phyloP scores from a whole-genome alignment of 2,113 vertebrate species.

The Podarcis raffonei region DNA sequence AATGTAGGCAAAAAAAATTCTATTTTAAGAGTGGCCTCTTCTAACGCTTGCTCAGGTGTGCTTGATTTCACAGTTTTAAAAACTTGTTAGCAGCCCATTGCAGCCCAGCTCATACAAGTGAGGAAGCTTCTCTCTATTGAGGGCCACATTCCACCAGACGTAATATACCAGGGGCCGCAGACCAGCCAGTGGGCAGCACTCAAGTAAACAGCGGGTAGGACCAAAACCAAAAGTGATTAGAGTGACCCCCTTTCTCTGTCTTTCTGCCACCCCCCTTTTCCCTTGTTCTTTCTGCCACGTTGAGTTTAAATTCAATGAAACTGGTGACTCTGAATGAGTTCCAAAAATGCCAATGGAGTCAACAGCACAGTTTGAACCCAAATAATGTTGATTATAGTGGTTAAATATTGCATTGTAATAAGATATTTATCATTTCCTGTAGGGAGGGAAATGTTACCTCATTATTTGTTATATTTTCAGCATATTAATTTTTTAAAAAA shows the following conservation, averaged over 20 bases:
- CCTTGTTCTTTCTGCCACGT: neutral
- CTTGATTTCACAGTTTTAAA: neutral
- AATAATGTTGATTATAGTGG: neutral
- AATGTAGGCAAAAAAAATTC: neutral
- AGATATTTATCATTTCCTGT: neutral
- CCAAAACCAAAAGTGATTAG: neutral
- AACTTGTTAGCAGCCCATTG: neutral
- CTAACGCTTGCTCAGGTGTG: neutral
- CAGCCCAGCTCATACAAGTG: neutral
- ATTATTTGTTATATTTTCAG: neutral
- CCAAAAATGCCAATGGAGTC: neutral
- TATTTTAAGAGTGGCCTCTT: neutral
- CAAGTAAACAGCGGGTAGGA: neutral
- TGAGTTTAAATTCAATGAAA: neutral
- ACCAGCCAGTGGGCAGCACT: neutral
- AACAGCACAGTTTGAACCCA: neutral
- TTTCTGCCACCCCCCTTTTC: neutral
- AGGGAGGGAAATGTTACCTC: neutral
- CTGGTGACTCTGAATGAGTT: neutral
- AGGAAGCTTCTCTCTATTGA: neutral
- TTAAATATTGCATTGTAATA: neutral
- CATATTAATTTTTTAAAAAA: neutral
- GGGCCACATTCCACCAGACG: neutral
- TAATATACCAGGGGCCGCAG: neutral
- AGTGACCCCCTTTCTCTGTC: no score